Conservation (phyloP, 1,140 invertebrate species). For the Phenacoccus solenopsis region DNA sequence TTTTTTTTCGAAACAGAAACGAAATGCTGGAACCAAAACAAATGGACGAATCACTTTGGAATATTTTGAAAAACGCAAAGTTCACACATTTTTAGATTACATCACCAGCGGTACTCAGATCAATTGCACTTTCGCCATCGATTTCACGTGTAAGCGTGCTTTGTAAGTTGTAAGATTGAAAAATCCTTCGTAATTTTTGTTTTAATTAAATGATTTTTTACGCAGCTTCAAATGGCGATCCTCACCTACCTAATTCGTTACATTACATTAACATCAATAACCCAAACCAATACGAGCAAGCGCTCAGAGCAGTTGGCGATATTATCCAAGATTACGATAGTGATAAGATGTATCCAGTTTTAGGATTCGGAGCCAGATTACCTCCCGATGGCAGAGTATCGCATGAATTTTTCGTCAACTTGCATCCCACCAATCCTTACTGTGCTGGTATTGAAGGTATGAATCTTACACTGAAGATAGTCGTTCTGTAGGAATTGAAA, state of each 20-base stretch:
- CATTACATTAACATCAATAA: slow-evolving; percentile 38
- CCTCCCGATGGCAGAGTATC: slow-evolving; percentile 40
- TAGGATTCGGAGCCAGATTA: slow-evolving; percentile 44
- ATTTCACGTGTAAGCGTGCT: slow-evolving; percentile 44
- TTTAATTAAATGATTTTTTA: background rate
- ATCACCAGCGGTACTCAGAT: slow-evolving; percentile 40
- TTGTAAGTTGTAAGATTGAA: no score
- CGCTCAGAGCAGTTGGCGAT: slow-evolving; percentile 44
- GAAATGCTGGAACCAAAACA: slow-evolving; percentile 19
- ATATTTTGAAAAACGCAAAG: slow-evolving; percentile 30
- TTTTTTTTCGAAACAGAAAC: slow-evolving; percentile 20
- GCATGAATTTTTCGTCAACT: slow-evolving; percentile 46
- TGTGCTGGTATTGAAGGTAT: slow-evolving; percentile 37
- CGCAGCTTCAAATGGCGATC: slow-evolving; percentile 50
- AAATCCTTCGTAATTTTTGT: background rate
- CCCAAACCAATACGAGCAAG: slow-evolving; percentile 47
- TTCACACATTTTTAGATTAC: slow-evolving; percentile 44
- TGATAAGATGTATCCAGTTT: slow-evolving; percentile 42
- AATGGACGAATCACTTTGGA: slow-evolving; percentile 28
- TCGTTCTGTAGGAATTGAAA: no score
- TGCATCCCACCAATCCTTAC: slow-evolving; percentile 42
- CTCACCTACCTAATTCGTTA: slow-evolving; percentile 40
- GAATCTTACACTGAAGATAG: no score
- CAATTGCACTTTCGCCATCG: slow-evolving; percentile 43
- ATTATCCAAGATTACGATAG: slow-evolving; percentile 52